These are phyloP conservation scores for Achlya flavicornis DNA, from an alignment of 2,888 invertebrate genomes.

Conservation along the genomic window DNA sequence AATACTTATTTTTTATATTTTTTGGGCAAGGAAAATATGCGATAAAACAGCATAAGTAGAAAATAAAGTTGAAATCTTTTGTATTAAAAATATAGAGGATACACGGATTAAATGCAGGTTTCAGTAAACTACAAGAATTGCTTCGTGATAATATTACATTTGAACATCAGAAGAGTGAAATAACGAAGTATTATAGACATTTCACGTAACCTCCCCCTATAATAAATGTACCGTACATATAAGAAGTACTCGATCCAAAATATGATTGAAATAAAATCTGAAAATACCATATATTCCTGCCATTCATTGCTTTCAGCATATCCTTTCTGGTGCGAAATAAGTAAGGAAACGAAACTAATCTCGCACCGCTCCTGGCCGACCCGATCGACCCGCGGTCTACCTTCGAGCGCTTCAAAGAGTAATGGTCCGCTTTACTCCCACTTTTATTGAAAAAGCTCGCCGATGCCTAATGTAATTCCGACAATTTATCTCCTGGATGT, in stretches of 20 bases:
- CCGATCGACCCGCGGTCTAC: conserved; percentile 19
- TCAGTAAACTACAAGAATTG: too few relatives aligned
- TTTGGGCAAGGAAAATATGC: too few relatives aligned
- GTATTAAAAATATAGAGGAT: too few relatives aligned
- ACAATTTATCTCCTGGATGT: conserved; percentile 43
- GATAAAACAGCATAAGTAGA: too few relatives aligned
- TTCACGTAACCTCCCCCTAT: neutral
- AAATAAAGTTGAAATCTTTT: too few relatives aligned
- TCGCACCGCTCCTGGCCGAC: conserved; percentile 25
- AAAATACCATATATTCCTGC: neutral
- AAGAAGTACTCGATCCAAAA: neutral
- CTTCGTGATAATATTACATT: too few relatives aligned
- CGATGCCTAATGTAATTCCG: conserved; percentile 37
- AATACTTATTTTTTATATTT: too few relatives aligned
- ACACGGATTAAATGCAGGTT: too few relatives aligned
- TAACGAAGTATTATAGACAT: neutral
- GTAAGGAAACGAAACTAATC: conserved; percentile 18
- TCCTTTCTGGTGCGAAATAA: conserved; percentile 10
- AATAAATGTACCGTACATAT: neutral
- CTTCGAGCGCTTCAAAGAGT: conserved; percentile 39
- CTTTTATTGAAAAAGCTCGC: conserved; percentile 51
- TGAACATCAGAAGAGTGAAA: neutral
- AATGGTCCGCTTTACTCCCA: conserved; percentile 38
- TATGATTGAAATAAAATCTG: conserved; percentile 7
- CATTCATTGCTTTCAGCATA: conserved; percentile 6